These are phyloP conservation scores for Drosophila melanocephala DNA, from an alignment of 2,888 invertebrate genomes.

Conservation along the genomic window DNA sequence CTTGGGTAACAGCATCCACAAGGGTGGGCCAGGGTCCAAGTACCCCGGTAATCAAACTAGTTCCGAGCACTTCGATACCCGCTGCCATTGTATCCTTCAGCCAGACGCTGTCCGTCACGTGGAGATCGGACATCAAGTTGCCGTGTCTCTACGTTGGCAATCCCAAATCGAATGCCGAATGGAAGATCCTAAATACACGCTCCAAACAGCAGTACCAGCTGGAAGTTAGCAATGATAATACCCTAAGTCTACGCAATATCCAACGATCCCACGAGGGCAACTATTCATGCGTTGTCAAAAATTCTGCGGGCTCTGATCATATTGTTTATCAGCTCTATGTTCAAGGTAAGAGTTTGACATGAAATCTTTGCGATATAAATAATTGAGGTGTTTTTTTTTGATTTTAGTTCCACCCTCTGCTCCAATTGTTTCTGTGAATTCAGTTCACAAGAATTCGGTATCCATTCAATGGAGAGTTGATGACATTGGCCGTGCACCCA, in stretches of 20 bases:
- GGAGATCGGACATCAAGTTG: conserved; percentile 87
- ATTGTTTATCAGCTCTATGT: conserved; percentile 87
- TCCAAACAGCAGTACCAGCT: conserved; percentile 82
- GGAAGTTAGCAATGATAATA: conserved; percentile 86
- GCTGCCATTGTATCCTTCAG: conserved; percentile 88
- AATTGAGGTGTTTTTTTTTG: background rate
- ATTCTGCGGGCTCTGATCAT: conserved; percentile 86
- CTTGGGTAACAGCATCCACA: conserved; percentile 88
- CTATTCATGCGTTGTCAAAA: conserved; percentile 87
- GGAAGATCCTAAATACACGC: conserved; percentile 86
- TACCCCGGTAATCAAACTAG: conserved; percentile 87
- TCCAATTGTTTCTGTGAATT: conserved; percentile 86
- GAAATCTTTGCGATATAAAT: background rate
- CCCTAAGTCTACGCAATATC: conserved; percentile 86
- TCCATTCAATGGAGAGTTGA: conserved; percentile 87
- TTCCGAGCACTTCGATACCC: conserved; percentile 86
- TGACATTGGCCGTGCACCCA: conserved; percentile 87
- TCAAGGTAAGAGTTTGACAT: conserved; percentile 85
- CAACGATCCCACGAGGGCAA: conserved; percentile 87
- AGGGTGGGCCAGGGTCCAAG: conserved; percentile 88
- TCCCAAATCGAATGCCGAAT: conserved; percentile 86
- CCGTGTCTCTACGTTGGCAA: conserved; percentile 87
- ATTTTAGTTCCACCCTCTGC: conserved; percentile 87
- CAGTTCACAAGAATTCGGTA: conserved; percentile 86
- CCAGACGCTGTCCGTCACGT: conserved; percentile 86